Percentiles rank a stretch among this genome's conserved stretches.
These are phyloP conservation scores for Platalea minor DNA, from an alignment of 2,797 vertebrate species.

Conservation along the genomic window DNA sequence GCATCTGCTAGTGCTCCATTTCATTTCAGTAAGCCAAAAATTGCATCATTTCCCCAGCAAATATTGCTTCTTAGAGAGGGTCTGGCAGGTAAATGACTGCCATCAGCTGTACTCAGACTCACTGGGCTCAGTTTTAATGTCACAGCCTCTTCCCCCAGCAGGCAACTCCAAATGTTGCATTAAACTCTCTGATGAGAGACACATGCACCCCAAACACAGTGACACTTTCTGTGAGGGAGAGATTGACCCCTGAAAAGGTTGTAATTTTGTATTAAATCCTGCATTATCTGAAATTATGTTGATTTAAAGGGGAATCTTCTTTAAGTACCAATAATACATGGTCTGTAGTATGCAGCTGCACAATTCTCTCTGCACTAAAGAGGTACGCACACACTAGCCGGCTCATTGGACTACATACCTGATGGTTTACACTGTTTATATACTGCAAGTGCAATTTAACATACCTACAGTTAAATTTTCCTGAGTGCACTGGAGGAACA, in stretches of 20 bases:
- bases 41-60: conserved; percentile 12
- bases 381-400: neutral
- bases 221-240: neutral
- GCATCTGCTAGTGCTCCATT: conserved; percentile 17
- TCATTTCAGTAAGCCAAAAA: conserved; percentile 16
- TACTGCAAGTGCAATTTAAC: neutral
- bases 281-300: neutral
- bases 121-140: neutral
- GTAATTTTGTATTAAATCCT: neutral
- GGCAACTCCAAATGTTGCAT: neutral
- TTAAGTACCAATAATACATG: neutral
- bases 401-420: neutral
- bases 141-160: neutral
- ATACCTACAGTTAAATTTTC: neutral
- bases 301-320: neutral
- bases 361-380: neutral
- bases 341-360: neutral
- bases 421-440: neutral
- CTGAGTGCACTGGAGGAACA: neutral
- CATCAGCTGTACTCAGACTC: neutral
- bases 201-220: neutral
- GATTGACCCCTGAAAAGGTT: neutral
- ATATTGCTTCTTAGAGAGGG: neutral
- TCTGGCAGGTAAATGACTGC: neutral
- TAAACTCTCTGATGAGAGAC: neutral